Base-by-base conservation (phyloP, 2,888 invertebrate species). In the Barypeithes pellucidus region DNA sequence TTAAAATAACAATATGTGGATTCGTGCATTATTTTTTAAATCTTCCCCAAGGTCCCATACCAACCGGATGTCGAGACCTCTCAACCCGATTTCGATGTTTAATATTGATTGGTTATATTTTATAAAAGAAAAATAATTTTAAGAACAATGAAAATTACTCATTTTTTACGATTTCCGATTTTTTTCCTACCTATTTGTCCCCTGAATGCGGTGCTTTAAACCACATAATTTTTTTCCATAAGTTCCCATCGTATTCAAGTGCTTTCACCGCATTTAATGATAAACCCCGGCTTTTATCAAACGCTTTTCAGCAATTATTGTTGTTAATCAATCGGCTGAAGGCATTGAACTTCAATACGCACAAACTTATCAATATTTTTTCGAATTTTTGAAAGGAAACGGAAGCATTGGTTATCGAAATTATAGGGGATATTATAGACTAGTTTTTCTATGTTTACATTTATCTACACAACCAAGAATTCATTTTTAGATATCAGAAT, bases 341-440 rank as follows among this genome's bases (percentile, higher is more conserved):
- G 71, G 39, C 71, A 72, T 72, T 72, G 71, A 72, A 72, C 71
- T 70, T 70, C 70, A 57, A 70, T 70, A 70, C 45, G 60, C 67
- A 24, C 29, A 29, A n/a, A 52, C 52, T 52, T 52, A 52, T 52
- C 52, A 52, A 52, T 52, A 47, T n/a, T 52, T 52, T 52, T 29
- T 29, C 29, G 29, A 29, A 24, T 8, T 24, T 14, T 29, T 24
- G 5, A 52, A 52, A 14, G 52, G 14, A 52, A 52, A 5, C 14
- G 52, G 14, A 52, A 14, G 8, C 14, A n/a, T 14, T 8, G n/a
- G 52, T 52, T 52, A 52, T 52, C 52, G 29, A 52, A 52, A 29
- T 52, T 52, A 52, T 52, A 52, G 52, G 52, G 24, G 11, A 52
- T 52, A 14, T 52, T 29, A 52, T 52, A 24, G 52, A 20, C 14